Conservation (phyloP, 2,113 vertebrate genomes). For the Elachura formosa region DNA sequence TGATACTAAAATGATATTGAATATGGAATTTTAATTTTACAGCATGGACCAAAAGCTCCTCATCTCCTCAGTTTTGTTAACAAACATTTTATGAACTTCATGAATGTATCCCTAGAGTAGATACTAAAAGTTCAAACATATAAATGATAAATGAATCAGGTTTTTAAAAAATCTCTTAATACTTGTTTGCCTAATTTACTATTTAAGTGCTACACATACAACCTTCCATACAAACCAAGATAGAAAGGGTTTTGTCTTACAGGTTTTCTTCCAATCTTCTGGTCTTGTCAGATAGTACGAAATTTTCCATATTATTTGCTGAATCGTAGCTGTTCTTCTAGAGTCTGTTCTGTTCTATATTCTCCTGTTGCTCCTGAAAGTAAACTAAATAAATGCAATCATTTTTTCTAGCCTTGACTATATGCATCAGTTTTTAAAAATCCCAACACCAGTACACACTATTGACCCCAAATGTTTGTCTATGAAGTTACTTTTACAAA, state of each 20-base stretch:
- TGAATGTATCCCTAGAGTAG: neutral
- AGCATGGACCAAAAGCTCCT: neutral
- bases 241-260: neutral
- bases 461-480: neutral
- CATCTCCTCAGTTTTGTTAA: neutral
- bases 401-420: neutral
- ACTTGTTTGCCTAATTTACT: neutral
- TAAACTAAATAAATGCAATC: neutral
- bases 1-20: neutral
- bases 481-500: neutral
- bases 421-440: neutral
- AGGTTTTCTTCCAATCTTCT: neutral
- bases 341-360: neutral
- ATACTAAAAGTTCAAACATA: neutral
- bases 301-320: neutral
- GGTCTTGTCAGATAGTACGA: neutral
- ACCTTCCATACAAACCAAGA: neutral
- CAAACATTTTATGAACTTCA: constrained; percentile 23
- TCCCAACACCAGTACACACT: neutral
- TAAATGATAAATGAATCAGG: neutral
- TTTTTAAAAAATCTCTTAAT: neutral
- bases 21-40: neutral
- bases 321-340: neutral
- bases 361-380: neutral
- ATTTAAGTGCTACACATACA: neutral